Conservation (phyloP, 2,888 invertebrate genomes). For the Drosophila conformis region DNA sequence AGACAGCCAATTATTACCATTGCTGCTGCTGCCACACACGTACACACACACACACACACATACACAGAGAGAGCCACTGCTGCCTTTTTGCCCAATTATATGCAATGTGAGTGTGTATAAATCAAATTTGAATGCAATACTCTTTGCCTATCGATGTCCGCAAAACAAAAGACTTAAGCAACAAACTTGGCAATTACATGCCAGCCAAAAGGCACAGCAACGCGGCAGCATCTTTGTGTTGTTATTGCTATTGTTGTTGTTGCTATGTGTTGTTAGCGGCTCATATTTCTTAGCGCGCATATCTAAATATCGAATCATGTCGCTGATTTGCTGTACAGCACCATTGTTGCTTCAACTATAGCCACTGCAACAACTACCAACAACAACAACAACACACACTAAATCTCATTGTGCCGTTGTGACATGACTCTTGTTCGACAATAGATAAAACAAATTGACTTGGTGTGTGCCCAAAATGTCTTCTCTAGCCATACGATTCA, state of each 20-base stretch:
- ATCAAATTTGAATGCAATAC: constrained; percentile 77
- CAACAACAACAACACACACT: constrained; percentile 59
- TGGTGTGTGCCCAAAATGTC: constrained; percentile 83
- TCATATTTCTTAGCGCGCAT: constrained; percentile 80
- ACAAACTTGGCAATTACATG: constrained; percentile 80
- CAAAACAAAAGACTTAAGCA: constrained; percentile 79
- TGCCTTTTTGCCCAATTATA: constrained; percentile 77
- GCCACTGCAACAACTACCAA: constrained; percentile 23
- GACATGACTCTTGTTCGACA: constrained; percentile 82
- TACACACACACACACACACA: neutral
- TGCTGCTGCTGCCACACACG: constrained; percentile 14
- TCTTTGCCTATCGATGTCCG: constrained; percentile 63
- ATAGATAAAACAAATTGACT: constrained; percentile 84
- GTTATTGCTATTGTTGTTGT: constrained; percentile 43
- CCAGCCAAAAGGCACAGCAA: constrained; percentile 47
- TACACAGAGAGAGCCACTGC: constrained; percentile 40
- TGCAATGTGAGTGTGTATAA: constrained; percentile 69
- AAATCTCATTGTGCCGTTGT: constrained; percentile 80
- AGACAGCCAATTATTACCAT: constrained; percentile 56
- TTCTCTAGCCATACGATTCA: constrained; percentile 65
- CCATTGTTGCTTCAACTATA: constrained; percentile 59
- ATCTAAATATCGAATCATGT: constrained; percentile 81
- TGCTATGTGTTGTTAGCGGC: constrained; percentile 75
- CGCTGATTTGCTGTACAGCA: constrained; percentile 76
- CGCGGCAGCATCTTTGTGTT: constrained; percentile 64